These are phyloP conservation scores for Thamnophis elegans DNA, from an alignment of 2,797 vertebrate species.

Conservation along the genomic window DNA sequence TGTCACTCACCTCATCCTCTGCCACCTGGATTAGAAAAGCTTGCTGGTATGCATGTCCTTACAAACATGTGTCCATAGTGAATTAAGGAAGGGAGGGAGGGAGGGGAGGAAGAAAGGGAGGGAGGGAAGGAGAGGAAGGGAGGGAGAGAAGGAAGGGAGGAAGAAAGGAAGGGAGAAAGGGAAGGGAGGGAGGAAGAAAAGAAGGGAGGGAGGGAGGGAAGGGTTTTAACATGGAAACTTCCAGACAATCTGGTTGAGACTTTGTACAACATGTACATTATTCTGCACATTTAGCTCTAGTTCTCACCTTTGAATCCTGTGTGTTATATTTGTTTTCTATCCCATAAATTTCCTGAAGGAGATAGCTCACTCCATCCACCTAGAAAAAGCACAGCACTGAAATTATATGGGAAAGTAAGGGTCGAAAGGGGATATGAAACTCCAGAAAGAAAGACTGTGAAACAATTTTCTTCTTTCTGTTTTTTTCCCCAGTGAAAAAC, in stretches of 20 bases:
- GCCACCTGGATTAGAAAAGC: slow-evolving; percentile 77
- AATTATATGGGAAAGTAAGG: background rate
- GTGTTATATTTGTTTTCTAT: slow-evolving; percentile 99
- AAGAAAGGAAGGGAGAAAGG: background rate
- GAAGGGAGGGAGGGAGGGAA: too few relatives aligned
- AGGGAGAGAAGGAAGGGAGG: too few relatives aligned
- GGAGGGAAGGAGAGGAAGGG: background rate
- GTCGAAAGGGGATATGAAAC: background rate
- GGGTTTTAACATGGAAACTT: background rate
- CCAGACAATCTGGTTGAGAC: background rate
- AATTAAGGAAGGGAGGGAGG: background rate
- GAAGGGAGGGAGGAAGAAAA: background rate
- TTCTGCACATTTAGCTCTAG: background rate
- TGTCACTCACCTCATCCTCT: slow-evolving; percentile 96
- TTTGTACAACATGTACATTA: background rate
- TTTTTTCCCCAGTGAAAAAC: slow-evolving; percentile 10
- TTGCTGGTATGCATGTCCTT: background rate
- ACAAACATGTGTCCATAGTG: background rate
- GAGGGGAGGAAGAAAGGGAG: background rate
- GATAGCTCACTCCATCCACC: slow-evolving; percentile 98
- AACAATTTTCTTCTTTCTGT: background rate
- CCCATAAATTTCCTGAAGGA: slow-evolving; percentile 98
- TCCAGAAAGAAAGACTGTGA: background rate
- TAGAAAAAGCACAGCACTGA: slow-evolving; percentile 49
- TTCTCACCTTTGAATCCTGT: slow-evolving; percentile 85